phyloP scores from a whole-genome alignment of 2,888 invertebrate species.

The Epinotia bilunana region DNA sequence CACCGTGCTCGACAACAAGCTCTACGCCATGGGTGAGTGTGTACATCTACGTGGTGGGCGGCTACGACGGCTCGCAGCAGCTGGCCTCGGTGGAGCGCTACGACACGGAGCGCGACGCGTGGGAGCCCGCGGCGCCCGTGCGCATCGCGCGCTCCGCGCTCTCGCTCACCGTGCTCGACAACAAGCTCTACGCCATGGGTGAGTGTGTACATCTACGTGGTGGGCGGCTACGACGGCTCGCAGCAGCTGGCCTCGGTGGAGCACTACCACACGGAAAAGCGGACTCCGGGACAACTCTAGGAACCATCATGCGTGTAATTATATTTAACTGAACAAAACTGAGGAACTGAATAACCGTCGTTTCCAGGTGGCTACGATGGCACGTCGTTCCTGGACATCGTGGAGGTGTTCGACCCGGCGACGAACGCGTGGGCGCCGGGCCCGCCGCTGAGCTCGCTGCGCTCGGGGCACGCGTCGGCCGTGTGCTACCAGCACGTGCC shows the following conservation, averaged over 20 bases:
- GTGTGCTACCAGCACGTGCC: conserved; percentile 92
- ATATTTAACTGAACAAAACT: neutral
- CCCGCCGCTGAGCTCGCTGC: conserved; percentile 90
- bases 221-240: conserved; percentile 96
- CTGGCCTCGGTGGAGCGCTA: conserved; percentile 93
- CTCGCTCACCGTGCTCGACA: no score
- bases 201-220: conserved; percentile 90
- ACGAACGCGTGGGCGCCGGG: conserved; percentile 91
- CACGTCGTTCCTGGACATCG: conserved; percentile 91
- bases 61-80: conserved; percentile 94
- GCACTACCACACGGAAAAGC: conserved; percentile 90
- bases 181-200: conserved; percentile 92
- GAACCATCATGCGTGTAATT: neutral
- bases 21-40: conserved; percentile 92
- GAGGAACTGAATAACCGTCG: neutral
- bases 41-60: conserved; percentile 94
- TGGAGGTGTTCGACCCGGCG: conserved; percentile 94
- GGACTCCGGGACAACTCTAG: no score
- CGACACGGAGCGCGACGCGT: conserved; percentile 91
- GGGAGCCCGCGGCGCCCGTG: conserved; percentile 87
- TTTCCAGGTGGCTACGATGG: conserved; percentile 95
- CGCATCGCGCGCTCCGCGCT: no score
- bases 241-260: conserved; percentile 93
- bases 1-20: conserved; percentile 48
- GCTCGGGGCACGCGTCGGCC: conserved; percentile 96